Evolutionary conservation across 2,888 invertebrate species (phyloP).

Genomic region (Spodoptera littoralis): DNA sequence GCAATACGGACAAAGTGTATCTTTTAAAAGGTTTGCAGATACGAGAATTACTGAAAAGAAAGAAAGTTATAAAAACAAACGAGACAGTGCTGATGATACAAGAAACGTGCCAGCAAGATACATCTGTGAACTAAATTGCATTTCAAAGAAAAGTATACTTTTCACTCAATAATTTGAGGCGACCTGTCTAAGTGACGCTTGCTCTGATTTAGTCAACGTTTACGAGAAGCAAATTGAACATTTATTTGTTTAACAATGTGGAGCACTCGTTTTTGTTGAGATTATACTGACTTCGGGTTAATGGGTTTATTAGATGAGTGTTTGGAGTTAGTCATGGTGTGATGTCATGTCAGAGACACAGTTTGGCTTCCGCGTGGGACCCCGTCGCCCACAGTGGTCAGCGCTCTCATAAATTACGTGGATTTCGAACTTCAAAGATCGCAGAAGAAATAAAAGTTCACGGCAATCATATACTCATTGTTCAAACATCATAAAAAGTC

Average conservation of each 20-base stretch:
- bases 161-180: slow-evolving; percentile 29
- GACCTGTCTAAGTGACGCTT: slow-evolving; percentile 38
- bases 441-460: neutral
- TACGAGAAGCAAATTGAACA: slow-evolving; percentile 15
- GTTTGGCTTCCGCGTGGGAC: slow-evolving; percentile 55
- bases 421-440: neutral
- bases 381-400: slow-evolving; percentile 63
- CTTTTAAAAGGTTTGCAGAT: slow-evolving; percentile 12
- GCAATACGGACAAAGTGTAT: slow-evolving; percentile 10
- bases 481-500: too few species aligned
- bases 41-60: slow-evolving; percentile 13
- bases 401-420: slow-evolving; percentile 6
- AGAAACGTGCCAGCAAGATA: slow-evolving; percentile 20
- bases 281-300: slow-evolving; percentile 10
- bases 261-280: slow-evolving; percentile 12
- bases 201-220: slow-evolving; percentile 34
- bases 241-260: slow-evolving; percentile 24
- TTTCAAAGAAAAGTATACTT: slow-evolving; percentile 39
- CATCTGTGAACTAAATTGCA: slow-evolving; percentile 39
- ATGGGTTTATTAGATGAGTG: slow-evolving; percentile 28
- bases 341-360: slow-evolving; percentile 54
- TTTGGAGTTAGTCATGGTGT: slow-evolving; percentile 42
- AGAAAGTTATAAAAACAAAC: slow-evolving; percentile 8
- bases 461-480: neutral
- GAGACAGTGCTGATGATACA: slow-evolving; percentile 14